Percentiles rank a stretch among this genome's conserved stretches.
phyloP scores from a whole-genome alignment of 2,888 invertebrate species.

The Eupithecia tripunctaria region DNA sequence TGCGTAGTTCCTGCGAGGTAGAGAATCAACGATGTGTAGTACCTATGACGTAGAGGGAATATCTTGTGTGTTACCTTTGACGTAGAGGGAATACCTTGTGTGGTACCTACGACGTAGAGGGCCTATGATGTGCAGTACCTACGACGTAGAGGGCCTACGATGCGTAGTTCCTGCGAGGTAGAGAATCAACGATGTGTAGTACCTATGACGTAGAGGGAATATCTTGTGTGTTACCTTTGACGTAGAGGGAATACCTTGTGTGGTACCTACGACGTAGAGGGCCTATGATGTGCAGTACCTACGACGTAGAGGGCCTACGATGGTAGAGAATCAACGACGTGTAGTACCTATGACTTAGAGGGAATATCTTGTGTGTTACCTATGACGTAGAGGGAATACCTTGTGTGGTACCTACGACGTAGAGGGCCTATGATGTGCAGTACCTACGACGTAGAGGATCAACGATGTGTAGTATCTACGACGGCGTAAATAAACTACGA shows the following conservation, averaged over 20 bases:
- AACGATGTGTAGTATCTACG: neutral
- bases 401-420: neutral
- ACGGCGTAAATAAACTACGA: neutral
- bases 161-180: too few relatives aligned
- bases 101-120: neutral
- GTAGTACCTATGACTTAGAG: neutral
- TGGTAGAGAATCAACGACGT: neutral
- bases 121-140: neutral
- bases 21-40: neutral
- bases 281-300: neutral
- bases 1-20: neutral
- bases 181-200: too few relatives aligned
- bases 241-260: neutral
- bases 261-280: neutral
- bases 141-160: too few relatives aligned
- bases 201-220: neutral
- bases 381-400: neutral
- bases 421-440: neutral
- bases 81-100: neutral
- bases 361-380: neutral
- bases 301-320: neutral
- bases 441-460: neutral
- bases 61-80: neutral
- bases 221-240: neutral
- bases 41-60: neutral